Evolutionary conservation across 2,888 invertebrate genomes (phyloP), one percentile per base, ranked within the genome.

Genomic region (Parnassius mnemosyne): DNA sequence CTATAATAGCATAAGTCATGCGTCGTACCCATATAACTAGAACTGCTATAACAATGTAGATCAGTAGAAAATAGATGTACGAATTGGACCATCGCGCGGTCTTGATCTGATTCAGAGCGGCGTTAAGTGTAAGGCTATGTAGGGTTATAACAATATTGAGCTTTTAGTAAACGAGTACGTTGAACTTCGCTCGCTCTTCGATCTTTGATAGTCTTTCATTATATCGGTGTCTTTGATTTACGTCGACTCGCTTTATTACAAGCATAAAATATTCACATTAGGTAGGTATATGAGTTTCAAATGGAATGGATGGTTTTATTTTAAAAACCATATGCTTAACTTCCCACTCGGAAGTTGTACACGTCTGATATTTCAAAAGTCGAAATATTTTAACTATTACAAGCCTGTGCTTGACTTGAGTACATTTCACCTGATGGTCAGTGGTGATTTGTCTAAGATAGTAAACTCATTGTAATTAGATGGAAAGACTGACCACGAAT

Each of bases 81-180:
- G 57, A 60, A 60, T 60, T 64, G 56, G 57, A 53, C 10, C 63
- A 64, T 64, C 60, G 63, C 46, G 53, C 60, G 63, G 53, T 57
- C 60, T 64, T 64, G 63, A 64, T 64, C 63, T 64, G 60, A 56
- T 57, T 64, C 57, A 57, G 57, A 53, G 25, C 59, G 47, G 52
- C 47, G 25, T 53, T 58, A 58, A 63, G 52, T 56, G 52, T 56
- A 60, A 63, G 63, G 47, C 53, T 61, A 13, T 61, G 11, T 53
- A 57, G 56, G 61, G 59, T 63, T 63, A 63, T 59, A 55, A 59
- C 59, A 63, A 63, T 59, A 59, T 59, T 46, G 34, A 16, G 25
- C n/a, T 50, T 7, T n/a, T 13, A 43, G 55, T 34, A 25, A 43
- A 25, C 11, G 53, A 60, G 63, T 49, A 25, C 63, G 53, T 53